Conservation (phyloP, 2,888 invertebrate genomes). For the Caenorhabditis drosophilae region DNA sequence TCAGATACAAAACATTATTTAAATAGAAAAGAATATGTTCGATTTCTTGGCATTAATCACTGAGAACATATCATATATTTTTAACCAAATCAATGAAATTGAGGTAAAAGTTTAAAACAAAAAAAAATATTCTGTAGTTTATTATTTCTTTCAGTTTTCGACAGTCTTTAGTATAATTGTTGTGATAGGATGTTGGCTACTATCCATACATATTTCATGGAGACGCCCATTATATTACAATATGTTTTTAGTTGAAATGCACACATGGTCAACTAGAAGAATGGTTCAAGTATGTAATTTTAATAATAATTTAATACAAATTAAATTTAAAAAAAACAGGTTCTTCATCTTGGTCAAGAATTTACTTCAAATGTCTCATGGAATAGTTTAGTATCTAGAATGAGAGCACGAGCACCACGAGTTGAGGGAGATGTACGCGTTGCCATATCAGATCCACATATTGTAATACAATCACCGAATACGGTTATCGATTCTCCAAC, state of each 20-base stretch:
- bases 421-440: slow-evolving; percentile 23
- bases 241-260: slow-evolving; percentile 53
- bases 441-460: slow-evolving; percentile 37
- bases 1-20: too few species aligned
- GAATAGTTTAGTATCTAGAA: slow-evolving; percentile 20
- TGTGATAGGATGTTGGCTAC: slow-evolving; percentile 5
- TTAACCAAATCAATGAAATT: slow-evolving; percentile 12
- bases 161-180: slow-evolving; percentile 13
- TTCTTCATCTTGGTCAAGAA: slow-evolving; percentile 34
- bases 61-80: too few species aligned
- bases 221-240: slow-evolving; percentile 36
- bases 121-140: too few species aligned
- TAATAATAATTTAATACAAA: neutral
- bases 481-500: slow-evolving; percentile 32
- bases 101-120: slow-evolving; percentile 12
- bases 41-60: too few species aligned
- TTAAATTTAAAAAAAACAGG: slow-evolving; percentile 6
- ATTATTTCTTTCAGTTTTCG: slow-evolving; percentile 22
- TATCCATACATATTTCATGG: slow-evolving; percentile 21
- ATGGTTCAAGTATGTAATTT: slow-evolving; percentile 39
- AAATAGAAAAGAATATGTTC: too few species aligned
- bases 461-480: slow-evolving; percentile 45
- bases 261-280: slow-evolving; percentile 40
- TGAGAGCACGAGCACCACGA: slow-evolving; percentile 24
- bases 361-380: slow-evolving; percentile 21